Evolutionary conservation across 2,113 vertebrate species (phyloP), one percentile per base, ranked within the genome.

Genomic region (Hucho hucho): DNA sequence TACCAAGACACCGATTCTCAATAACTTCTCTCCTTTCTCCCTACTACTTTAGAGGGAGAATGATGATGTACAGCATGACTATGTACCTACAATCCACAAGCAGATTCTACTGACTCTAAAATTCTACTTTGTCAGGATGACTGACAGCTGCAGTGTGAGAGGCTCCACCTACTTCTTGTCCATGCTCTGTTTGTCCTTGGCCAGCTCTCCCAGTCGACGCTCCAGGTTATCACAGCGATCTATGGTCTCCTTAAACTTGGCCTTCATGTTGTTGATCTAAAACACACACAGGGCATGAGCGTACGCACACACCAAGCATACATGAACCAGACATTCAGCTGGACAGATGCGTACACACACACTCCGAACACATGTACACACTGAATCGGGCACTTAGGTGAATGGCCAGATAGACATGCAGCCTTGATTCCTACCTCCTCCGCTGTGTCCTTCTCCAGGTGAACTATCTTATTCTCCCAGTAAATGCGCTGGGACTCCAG

Each of bases 251-350:
- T 99, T 99, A 89, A 99, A 99, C 81, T 98, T 99, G 6, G 92
- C 89, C 92, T 99, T 99, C 98, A 99, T 98, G 93, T 98, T 98
- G 91, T 94, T 98, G 84, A 98, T 98, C 98, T 98, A 91, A 84
- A 91, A 76, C 77, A 79, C 37, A 43, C 4, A 59, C n/a, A 75
- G 37, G 7, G 37, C 37, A 37, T 37, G 37, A 37, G 37, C 37
- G 7, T 37, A 37, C 29, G 37, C 37, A 70, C 3, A 67, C 5
- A 11, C 28, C 16, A 29, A 29, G 6, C 16, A 24, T 14, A 26
- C 12, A 22, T 16, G 1, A 29, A 65, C 28, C 6, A 65, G 26
- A 67, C 28, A 20, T 43, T 43, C 37, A 43, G 37, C 9, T 43
- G 9, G 37, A 11, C 37, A 43, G 37, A 43, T 43, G 32, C 32